Evolutionary conservation across 2,888 invertebrate genomes (phyloP), one percentile per base, ranked within the genome.

Genomic region (Drosophila sordidula): DNA sequence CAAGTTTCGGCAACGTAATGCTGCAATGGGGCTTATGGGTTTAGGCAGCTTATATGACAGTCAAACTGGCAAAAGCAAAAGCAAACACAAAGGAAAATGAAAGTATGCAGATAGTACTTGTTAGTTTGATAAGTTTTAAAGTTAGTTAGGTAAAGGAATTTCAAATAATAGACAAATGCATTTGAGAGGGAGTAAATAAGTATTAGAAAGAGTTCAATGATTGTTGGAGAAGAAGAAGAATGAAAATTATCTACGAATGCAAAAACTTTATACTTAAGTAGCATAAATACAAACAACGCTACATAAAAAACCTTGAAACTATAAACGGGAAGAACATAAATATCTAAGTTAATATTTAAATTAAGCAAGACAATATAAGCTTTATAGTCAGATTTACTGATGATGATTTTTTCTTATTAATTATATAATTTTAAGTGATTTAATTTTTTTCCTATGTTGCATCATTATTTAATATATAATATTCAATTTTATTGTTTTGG

Each of bases 21-120:
- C 39, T 66, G 70, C 59, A 63, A 57, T 70, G 55, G 61, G 49
- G 79, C 79, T 77, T 77, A 79, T 64, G 45, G 64, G 52, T 50
- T 77, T 59, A 67, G 58, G 51, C 58, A 41, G 84, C 70, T 77
- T 78, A 70, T 64, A 54, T 62, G 74, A 38, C 81, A 70, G 63
- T 63, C 50, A 63, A 63, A 62, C 46, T 61, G 63, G 49, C 39
- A 6, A 34, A 18, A 41, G 12, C 26, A 38, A 29, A 51, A 44
- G 29, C 29, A 38, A 6, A 34, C 9, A 45, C 32, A 39, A 11
- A 42, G 29, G 14, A 50, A 44, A 67, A 18, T 44, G 36, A 66
- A 66, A 66, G 55, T 66, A 51, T 38, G 67, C 47, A 54, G 29
- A 66, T 41, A 44, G 26, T 4, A 38, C 12, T 63, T 63, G 29